phyloP scores from a whole-genome alignment of 2,113 vertebrate genomes.

The Aphelocoma coerulescens region DNA sequence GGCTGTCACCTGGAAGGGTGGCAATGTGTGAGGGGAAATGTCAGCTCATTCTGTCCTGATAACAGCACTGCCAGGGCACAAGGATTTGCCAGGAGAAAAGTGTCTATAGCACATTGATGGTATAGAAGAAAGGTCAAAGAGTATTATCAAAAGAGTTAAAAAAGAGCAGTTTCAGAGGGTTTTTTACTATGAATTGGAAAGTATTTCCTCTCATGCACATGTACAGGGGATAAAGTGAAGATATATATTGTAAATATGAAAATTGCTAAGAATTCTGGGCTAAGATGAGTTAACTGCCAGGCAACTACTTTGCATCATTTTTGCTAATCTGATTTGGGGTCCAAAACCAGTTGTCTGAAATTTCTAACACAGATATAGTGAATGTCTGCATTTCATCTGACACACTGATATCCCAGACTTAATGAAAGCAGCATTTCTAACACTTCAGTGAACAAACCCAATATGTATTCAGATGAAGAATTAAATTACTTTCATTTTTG shows the following conservation, averaged over 20 bases:
- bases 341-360: neutral
- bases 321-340: neutral
- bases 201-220: neutral
- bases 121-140: neutral
- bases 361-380: neutral
- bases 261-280: neutral
- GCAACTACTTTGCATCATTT: rapidly evolving
- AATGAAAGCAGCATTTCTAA: neutral
- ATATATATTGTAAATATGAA: neutral
- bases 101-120: neutral
- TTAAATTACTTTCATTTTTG: neutral
- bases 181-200: neutral
- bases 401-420: neutral
- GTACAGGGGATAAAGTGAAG: neutral
- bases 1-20: neutral
- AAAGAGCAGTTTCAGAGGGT: neutral
- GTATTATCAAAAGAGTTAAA: neutral
- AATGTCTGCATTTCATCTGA: neutral
- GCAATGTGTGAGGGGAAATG: neutral
- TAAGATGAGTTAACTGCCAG: neutral
- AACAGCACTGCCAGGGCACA: neutral
- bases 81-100: neutral
- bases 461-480: neutral
- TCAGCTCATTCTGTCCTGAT: neutral
- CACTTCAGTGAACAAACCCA: neutral